These are phyloP conservation scores for Dicaeum eximium DNA, from an alignment of 2,113 vertebrate species.

Conservation along the genomic window DNA sequence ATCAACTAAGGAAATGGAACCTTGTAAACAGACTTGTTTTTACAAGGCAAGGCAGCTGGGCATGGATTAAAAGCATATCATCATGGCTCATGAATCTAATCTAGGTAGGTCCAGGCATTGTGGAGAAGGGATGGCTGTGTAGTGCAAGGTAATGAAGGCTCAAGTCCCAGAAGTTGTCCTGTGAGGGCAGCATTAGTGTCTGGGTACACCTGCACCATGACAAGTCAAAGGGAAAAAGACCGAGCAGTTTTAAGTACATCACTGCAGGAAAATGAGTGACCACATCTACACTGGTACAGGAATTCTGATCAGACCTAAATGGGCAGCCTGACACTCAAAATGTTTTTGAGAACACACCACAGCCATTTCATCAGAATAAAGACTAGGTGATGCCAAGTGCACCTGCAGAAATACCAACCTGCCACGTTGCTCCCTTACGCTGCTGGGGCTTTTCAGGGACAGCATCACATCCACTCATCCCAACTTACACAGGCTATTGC, in stretches of 20 bases:
- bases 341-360: not conserved
- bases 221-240: not conserved
- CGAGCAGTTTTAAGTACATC: not conserved
- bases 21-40: not conserved
- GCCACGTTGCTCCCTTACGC: accelerated
- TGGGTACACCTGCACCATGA: not conserved
- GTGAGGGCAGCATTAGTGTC: accelerated
- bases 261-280: not conserved
- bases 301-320: not conserved
- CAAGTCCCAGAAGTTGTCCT: not conserved
- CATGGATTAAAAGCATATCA: not conserved
- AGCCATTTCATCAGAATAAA: not conserved
- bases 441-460: not conserved
- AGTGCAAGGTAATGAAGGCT: not conserved
- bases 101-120: not conserved
- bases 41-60: not conserved
- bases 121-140: not conserved
- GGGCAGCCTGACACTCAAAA: not conserved
- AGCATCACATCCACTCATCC: not conserved
- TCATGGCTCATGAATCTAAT: not conserved
- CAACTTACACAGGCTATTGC: not conserved
- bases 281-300: not conserved
- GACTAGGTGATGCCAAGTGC: not conserved
- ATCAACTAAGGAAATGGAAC: not conserved
- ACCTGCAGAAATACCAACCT: not conserved